A percentile compares a stretch with the other conserved stretches of the same genome.
Conservation (phyloP, 2,888 invertebrate species). For the Acrobasis suavella region DNA sequence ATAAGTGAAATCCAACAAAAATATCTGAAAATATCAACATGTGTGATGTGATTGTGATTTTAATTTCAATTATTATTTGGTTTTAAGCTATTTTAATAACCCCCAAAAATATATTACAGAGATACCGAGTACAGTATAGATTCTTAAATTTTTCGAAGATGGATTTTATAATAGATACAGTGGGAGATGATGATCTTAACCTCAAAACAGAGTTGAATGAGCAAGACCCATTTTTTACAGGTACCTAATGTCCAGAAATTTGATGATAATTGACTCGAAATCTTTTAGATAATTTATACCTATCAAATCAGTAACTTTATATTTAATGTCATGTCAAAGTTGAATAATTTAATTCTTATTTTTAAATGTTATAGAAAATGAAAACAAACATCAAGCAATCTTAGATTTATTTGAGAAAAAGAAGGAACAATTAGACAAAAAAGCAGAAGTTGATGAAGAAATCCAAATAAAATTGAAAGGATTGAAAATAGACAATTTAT, state of each 20-base stretch:
- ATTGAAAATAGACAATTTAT: conserved; percentile 58
- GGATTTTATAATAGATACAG: conserved; percentile 83
- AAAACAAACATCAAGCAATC: conserved; percentile 54
- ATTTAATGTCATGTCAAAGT: neutral
- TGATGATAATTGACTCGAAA: neutral
- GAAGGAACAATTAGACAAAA: conserved; percentile 60
- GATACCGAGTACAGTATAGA: too few species aligned
- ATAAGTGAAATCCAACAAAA: too few species aligned
- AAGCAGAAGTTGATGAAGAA: conserved; percentile 53
- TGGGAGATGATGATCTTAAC: conserved; percentile 73
- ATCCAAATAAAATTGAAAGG: conserved; percentile 56
- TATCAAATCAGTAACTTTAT: neutral
- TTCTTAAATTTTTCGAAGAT: conserved; percentile 44
- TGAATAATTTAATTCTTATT: conserved; percentile 1
- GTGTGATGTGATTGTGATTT: too few species aligned
- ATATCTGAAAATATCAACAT: too few species aligned
- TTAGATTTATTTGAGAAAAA: conserved; percentile 62
- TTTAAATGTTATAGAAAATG: conserved; percentile 50
- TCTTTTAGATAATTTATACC: too few species aligned
- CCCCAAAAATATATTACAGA: too few species aligned
- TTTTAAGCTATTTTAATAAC: too few species aligned
- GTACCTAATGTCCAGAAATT: conserved; percentile 54
- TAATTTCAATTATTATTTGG: too few species aligned
- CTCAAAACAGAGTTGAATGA: conserved; percentile 55
- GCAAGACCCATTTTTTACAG: conserved; percentile 60